A percentile compares a stretch with the other conserved stretches of the same genome.
Evolutionary conservation across 2,113 vertebrate genomes (phyloP).

Genomic region (Cynocephalus volans): DNA sequence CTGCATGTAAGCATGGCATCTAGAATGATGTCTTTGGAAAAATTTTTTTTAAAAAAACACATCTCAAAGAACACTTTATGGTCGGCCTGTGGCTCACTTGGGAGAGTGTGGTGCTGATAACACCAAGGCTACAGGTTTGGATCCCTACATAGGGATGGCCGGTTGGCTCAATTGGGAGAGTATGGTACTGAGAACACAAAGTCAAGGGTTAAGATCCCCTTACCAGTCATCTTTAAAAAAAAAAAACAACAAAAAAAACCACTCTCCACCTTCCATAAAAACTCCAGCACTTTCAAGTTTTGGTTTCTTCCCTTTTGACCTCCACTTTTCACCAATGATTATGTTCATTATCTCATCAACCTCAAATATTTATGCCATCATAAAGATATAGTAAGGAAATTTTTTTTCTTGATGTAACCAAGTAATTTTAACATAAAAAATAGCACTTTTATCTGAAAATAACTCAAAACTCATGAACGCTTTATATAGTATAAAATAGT

Average conservation of each 20-base stretch:
- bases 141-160: no score
- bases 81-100: no score
- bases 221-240: background rate
- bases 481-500: conserved; percentile 64
- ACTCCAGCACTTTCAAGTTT: background rate
- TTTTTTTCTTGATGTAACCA: background rate
- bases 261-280: conserved; percentile 9
- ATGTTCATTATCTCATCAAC: conserved; percentile 29
- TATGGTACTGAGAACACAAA: no score
- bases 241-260: background rate
- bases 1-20: background rate
- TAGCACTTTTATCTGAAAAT: conserved; percentile 63
- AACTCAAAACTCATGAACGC: conserved; percentile 58
- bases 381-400: background rate
- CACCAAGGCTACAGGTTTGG: no score
- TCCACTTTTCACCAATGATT: conserved; percentile 43
- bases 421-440: conserved; percentile 69
- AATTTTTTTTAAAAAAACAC: background rate
- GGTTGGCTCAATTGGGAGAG: no score
- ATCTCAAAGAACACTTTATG: background rate
- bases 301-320: background rate
- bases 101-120: no score
- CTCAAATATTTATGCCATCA: conserved; percentile 33
- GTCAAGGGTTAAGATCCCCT: no score
- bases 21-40: background rate